Evolutionary conservation across 2,797 vertebrate species (phyloP), one percentile per base, ranked within the genome.

Genomic region (Acanthurus lineatus): DNA sequence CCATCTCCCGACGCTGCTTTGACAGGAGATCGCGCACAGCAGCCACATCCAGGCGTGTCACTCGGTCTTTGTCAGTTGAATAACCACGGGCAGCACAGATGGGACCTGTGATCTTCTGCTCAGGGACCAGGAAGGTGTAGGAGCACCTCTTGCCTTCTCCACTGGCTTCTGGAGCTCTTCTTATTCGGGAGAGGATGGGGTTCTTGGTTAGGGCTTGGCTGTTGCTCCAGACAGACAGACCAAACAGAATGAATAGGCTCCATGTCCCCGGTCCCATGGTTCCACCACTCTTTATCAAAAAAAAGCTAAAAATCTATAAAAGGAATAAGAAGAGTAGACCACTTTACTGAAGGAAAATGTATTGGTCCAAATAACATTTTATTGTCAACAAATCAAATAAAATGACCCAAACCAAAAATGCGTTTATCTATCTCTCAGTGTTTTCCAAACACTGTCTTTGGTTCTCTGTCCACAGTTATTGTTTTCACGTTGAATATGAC

Each of bases 91-190:
- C 96, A 48, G 97, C 97, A 0, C 98, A 99, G 64, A 99, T 98
- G 4, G 98, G 97, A 51, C 98, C 98, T 5, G 97, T 99, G 90
- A 99, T 97, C 92, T 97, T 99, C 86, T 99, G 98, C 89, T 99
- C 97, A 0, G 98, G 98, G 9, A 99, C 97, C 93, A 99, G 91
- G 89, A 99, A 99, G 2, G 98, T 99, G 87, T 99, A 99, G 10
- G 97, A 96, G 72, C 98, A 99, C 84, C 97, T 97, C 85, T 95
- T 97, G 17, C 73, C 88, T 15, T 91, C 92, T 20, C 73, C 87
- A 3, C 54, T 66, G 0, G 95, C 94, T 64, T 94, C 90, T 11
- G 91, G 89, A 66, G 91, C 93, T 66, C 95, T 91, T 70, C 93
- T 86, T 81, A 86, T 91, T 79, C 91, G 84, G 42, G 83, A 90